phyloP scores from a whole-genome alignment of 2,888 invertebrate species.

The Acleris holmiana region DNA sequence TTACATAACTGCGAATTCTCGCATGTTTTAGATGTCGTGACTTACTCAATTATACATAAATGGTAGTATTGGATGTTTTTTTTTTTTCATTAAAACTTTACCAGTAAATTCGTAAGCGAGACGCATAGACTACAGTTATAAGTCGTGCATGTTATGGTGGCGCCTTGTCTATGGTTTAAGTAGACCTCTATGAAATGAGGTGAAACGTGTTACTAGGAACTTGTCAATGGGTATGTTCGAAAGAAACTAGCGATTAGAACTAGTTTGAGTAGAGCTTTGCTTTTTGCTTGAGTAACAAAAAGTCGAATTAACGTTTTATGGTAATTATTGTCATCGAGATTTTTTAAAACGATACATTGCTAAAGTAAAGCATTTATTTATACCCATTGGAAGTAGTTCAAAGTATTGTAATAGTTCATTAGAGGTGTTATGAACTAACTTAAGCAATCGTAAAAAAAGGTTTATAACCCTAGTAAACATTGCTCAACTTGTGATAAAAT shows the following conservation, averaged over 20 bases:
- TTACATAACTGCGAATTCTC: constrained; percentile 27
- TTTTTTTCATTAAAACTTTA: constrained; percentile 34
- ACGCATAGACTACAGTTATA: constrained; percentile 24
- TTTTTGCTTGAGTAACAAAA: neutral
- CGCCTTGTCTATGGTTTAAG: constrained; percentile 32
- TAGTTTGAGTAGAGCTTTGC: neutral
- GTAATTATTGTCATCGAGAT: too few relatives aligned
- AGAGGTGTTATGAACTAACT: too few relatives aligned
- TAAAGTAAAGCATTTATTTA: too few relatives aligned
- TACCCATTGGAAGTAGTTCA: too few relatives aligned
- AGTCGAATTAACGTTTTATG: neutral
- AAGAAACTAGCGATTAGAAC: constrained; percentile 9
- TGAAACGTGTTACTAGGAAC: constrained; percentile 30
- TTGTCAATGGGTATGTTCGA: constrained; percentile 1
- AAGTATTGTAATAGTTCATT: too few relatives aligned
- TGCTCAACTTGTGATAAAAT: neutral
- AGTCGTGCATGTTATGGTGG: constrained; percentile 32
- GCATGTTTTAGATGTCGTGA: constrained; percentile 42
- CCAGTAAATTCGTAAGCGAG: constrained; percentile 24
- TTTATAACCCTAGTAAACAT: constrained; percentile 1
- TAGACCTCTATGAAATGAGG: constrained; percentile 31
- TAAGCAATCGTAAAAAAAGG: too few relatives aligned
- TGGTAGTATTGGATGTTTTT: constrained; percentile 36
- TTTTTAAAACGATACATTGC: too few relatives aligned
- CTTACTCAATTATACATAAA: constrained; percentile 43